A percentile compares a stretch with the other conserved stretches of the same genome.
These are phyloP conservation scores for Euwallacea fornicatus DNA, from an alignment of 1,140 invertebrate genomes.

Conservation along the genomic window DNA sequence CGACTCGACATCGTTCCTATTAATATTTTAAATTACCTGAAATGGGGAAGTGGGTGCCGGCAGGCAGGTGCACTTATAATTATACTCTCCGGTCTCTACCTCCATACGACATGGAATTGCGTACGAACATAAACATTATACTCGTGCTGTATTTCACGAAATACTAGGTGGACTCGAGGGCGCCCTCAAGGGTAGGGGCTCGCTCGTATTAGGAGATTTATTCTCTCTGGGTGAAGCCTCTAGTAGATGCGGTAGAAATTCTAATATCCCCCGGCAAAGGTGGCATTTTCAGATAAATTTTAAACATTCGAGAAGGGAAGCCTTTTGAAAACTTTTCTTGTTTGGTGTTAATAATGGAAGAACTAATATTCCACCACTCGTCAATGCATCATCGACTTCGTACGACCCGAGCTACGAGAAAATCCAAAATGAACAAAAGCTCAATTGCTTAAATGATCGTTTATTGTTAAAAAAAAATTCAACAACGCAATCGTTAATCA, in stretches of 20 bases:
- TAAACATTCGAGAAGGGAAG: no score
- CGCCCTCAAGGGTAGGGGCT: background rate
- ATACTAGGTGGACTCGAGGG: background rate
- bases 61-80: conserved; percentile 1
- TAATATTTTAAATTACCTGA: conserved; percentile 19
- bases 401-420: no score
- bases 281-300: no score
- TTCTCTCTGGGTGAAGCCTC: background rate
- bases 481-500: background rate
- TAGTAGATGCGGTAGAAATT: no score
- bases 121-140: background rate
- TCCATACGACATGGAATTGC: background rate
- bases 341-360: no score
- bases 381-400: no score
- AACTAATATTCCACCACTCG: no score
- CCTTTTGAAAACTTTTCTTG: no score
- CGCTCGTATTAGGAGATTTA: background rate
- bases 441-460: background rate
- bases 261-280: no score
- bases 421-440: no score
- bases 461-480: background rate
- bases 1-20: conserved; percentile 9
- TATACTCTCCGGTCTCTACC: background rate
- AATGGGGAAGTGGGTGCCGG: conserved; percentile 9
- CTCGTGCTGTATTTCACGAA: background rate